Evolutionary conservation across 2,113 vertebrate genomes (phyloP).

Genomic region (Amia ocellicauda): DNA sequence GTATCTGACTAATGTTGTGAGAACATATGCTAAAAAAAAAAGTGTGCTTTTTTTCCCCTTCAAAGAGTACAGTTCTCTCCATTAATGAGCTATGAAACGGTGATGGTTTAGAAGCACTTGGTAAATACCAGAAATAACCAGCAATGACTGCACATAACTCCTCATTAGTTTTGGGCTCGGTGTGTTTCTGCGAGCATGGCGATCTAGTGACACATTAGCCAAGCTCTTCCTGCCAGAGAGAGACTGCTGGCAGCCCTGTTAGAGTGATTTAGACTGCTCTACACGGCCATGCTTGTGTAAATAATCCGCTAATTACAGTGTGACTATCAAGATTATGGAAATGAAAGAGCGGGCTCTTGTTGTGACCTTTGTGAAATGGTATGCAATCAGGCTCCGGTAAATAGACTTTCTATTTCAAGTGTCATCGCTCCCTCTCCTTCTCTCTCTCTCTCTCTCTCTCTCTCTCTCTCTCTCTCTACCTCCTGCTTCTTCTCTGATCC

Average conservation of each 20-base stretch:
- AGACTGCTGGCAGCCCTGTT: slow-evolving; percentile 8
- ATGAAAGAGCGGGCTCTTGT: slow-evolving; percentile 31
- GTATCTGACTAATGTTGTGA: no score
- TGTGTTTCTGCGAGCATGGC: background rate
- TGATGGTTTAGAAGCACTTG: no score
- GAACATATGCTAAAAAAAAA: no score
- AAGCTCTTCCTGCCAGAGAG: background rate
- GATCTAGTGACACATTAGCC: background rate
- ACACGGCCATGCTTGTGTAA: slow-evolving; percentile 33
- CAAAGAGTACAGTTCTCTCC: no score
- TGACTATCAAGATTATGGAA: slow-evolving; percentile 36
- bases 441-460: background rate
- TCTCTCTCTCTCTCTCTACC: background rate
- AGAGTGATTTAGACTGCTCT: slow-evolving; percentile 21
- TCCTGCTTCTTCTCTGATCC: background rate
- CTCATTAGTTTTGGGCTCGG: no score
- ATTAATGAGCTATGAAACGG: no score
- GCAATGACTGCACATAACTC: no score
- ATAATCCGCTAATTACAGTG: slow-evolving; percentile 42
- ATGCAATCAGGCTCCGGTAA: slow-evolving; percentile 39
- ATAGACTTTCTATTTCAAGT: slow-evolving; percentile 42
- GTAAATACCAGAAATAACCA: no score
- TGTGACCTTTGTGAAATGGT: slow-evolving; percentile 41
- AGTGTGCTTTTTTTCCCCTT: no score
- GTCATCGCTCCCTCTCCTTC: background rate